A percentile compares a stretch with the other conserved stretches of the same genome.
Conservation (phyloP, 2,888 invertebrate species). For the Leptinotarsa juncta region DNA sequence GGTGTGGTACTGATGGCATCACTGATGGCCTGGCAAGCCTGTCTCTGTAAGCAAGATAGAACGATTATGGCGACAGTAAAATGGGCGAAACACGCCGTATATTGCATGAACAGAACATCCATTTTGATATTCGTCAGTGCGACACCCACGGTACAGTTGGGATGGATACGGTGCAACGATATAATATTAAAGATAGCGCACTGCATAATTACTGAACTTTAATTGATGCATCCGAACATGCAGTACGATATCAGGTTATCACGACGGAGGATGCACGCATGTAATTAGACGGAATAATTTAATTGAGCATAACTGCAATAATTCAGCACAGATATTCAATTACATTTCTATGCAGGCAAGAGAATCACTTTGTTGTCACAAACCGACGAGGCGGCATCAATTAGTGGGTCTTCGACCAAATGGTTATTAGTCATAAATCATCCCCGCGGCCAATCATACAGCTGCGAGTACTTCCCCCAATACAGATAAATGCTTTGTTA, state of each 20-base stretch:
- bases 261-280: neutral
- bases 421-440: conserved; percentile 21
- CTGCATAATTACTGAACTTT: conserved; percentile 3
- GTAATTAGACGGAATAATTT: conserved; percentile 21
- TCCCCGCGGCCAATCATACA: neutral
- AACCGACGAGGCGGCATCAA: conserved; percentile 10
- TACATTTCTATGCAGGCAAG: conserved; percentile 19
- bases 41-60: too few species aligned
- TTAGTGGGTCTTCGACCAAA: conserved; percentile 13
- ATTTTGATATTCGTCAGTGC: neutral
- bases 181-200: conserved; percentile 13
- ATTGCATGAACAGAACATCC: too few species aligned
- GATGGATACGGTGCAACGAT: neutral
- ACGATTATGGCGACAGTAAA: too few species aligned
- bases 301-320: conserved; percentile 23
- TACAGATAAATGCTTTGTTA: neutral
- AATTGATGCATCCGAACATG: conserved; percentile 18
- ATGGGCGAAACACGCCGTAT: too few species aligned
- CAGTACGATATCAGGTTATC: conserved; percentile 20
- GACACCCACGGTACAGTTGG: neutral
- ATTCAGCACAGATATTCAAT: conserved; percentile 24
- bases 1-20: too few species aligned
- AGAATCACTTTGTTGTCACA: conserved; percentile 21
- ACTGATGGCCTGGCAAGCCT: too few species aligned
- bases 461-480: neutral